These are phyloP conservation scores for Oscheius sp. DNA, from an alignment of 2,888 invertebrate species.

Conservation along the genomic window DNA sequence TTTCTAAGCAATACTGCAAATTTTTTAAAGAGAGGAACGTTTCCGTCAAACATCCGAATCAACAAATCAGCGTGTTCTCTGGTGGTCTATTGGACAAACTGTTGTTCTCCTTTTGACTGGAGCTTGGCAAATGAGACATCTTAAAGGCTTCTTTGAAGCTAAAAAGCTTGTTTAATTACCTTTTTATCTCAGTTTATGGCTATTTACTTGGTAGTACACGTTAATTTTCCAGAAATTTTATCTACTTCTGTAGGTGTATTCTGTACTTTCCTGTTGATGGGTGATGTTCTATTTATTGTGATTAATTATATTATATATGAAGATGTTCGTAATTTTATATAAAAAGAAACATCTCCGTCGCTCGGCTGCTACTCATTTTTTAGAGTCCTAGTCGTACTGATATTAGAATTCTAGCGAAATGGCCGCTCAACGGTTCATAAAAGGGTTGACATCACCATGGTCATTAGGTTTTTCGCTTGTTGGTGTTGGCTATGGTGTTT, in stretches of 20 bases:
- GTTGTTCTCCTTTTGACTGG: slow-evolving; percentile 89
- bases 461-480: slow-evolving; percentile 62
- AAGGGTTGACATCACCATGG: slow-evolving; percentile 63
- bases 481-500: slow-evolving; percentile 62
- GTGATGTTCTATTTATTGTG: slow-evolving; percentile 21
- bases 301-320: slow-evolving; percentile 12
- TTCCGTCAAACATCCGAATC: slow-evolving; percentile 97
- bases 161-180: slow-evolving; percentile 90
- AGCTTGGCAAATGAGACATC: slow-evolving; percentile 98
- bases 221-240: too few species aligned
- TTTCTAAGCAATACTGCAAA: background rate
- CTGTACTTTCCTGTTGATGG: slow-evolving; percentile 8
- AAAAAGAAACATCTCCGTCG: too few species aligned
- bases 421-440: slow-evolving; percentile 53
- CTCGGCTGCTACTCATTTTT: too few species aligned
- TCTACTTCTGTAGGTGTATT: background rate
- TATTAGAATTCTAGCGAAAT: slow-evolving; percentile 32
- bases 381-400: too few species aligned
- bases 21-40: slow-evolving; percentile 83
- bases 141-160: slow-evolving; percentile 98
- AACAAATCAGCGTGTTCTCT: slow-evolving; percentile 90
- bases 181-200: background rate
- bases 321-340: background rate
- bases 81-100: slow-evolving; percentile 84
- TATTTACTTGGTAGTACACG: too few species aligned